Evolutionary conservation across 2,113 vertebrate species (phyloP), one percentile per base, ranked within the genome.

Genomic region (Menidia beryllina): DNA sequence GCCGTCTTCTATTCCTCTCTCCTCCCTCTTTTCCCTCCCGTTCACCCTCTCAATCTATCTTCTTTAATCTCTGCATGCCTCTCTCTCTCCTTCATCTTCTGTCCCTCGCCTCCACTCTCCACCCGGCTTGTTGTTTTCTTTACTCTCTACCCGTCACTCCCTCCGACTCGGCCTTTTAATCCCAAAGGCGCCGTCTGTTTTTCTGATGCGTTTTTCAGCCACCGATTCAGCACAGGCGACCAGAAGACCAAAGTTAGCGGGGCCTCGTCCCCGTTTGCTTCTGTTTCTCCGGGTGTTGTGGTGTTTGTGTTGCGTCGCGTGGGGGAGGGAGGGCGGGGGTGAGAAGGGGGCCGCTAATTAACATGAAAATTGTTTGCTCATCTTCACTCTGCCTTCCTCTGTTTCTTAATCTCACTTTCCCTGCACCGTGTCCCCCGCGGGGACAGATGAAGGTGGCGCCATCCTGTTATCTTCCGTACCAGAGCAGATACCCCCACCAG

Each of bases 261-360:
- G 59, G 62, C 67, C 71, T n/a, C 53, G 83, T 80, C 82, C 30
- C 72, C 8, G 68, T 81, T 85, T 79, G 82, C 84, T 71, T 61
- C 70, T 51, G 51, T 7, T 43, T 77, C 68, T 78, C 55, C 56
- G 49, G 75, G 56, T 26, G 64, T 56, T 3, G 53, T 66, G 72
- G 80, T 86, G 88, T 88, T 81, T 86, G 79, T 45, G 56, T 72
- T 50, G 83, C 55, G n/a, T n/a, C n/a, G n/a, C n/a, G n/a, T n/a
- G n/a, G n/a, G n/a, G n/a, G n/a, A n/a, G n/a, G n/a, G n/a, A n/a
- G n/a, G n/a, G n/a, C n/a, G n/a, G n/a, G 64, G 74, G 69, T 74
- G 86, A 74, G 72, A 72, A 81, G 59, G 69, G 65, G 76, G 82
- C 74, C 72, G 77, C 82, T 87, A 85, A 90, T 86, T 88, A 86